Evolutionary conservation across 2,797 vertebrate genomes (phyloP).

Genomic region (Halcyon badia): DNA sequence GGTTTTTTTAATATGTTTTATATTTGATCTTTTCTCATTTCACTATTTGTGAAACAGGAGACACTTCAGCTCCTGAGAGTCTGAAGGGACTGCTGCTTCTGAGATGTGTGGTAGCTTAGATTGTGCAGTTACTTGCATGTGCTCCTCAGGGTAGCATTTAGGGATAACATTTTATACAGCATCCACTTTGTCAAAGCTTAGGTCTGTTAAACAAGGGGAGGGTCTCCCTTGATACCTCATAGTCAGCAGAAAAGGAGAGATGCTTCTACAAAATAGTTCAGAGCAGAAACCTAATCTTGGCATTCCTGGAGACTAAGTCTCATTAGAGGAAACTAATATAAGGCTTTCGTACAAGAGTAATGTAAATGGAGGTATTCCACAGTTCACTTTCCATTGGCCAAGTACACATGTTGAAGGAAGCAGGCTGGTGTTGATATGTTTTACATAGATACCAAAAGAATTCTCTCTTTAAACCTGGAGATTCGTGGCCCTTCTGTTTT

Average conservation of each 20-base stretch:
- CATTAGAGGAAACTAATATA: neutral
- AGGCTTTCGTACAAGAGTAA: neutral
- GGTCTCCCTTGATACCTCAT: accelerated
- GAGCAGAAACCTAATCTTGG: neutral
- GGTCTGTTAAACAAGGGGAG: accelerated
- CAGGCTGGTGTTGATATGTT: too few relatives aligned
- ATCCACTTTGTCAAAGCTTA: neutral
- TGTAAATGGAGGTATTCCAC: neutral
- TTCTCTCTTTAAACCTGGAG: neutral
- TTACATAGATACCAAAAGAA: neutral
- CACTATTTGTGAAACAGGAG: neutral
- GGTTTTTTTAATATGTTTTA: neutral
- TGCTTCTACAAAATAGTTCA: neutral
- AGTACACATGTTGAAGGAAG: neutral
- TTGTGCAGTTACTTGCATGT: neutral
- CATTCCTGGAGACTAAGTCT: neutral
- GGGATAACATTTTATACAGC: neutral
- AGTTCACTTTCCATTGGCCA: neutral
- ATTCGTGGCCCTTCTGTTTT: neutral
- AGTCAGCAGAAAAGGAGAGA: neutral
- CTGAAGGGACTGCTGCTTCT: neutral
- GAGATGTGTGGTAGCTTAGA: neutral
- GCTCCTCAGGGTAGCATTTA: neutral
- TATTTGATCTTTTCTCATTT: neutral
- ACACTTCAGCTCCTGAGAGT: neutral